Evolutionary conservation across 2,888 invertebrate species (phyloP).

Genomic region (Calameuta pallipes): DNA sequence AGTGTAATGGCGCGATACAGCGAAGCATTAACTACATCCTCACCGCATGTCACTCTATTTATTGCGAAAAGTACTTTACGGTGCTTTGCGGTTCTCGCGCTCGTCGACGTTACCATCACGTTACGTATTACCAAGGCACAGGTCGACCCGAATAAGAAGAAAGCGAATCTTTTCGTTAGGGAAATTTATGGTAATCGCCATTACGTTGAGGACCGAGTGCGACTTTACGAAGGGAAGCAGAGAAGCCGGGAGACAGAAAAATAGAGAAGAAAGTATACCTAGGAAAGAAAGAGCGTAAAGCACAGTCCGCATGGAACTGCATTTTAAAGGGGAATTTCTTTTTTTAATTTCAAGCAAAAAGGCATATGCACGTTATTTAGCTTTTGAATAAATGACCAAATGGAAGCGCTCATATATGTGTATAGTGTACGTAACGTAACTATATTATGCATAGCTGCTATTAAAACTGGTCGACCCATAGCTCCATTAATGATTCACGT

Average conservation of each 20-base stretch:
- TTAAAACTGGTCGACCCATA: slow-evolving; percentile 19
- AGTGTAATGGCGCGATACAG: background rate
- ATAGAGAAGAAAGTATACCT: background rate
- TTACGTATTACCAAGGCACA: background rate
- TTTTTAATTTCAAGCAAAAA: background rate
- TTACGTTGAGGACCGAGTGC: background rate
- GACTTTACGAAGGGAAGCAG: background rate
- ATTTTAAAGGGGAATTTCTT: background rate
- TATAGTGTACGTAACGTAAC: background rate
- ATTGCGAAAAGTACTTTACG: background rate
- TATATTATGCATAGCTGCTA: slow-evolving; percentile 23
- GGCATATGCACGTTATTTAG: background rate
- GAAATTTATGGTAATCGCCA: background rate
- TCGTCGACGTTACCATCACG: background rate
- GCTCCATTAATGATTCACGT: slow-evolving; percentile 14
- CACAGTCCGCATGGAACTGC: background rate
- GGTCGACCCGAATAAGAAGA: background rate
- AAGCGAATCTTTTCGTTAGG: background rate
- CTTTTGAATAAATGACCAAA: background rate
- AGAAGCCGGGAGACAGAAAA: background rate
- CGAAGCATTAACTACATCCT: background rate
- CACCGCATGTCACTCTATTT: background rate
- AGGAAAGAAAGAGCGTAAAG: background rate
- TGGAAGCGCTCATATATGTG: background rate
- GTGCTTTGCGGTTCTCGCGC: background rate